Percentiles rank a stretch among this genome's conserved stretches.
Conservation (phyloP, 2,113 vertebrate genomes). For the Pelmatolapia mariae region DNA sequence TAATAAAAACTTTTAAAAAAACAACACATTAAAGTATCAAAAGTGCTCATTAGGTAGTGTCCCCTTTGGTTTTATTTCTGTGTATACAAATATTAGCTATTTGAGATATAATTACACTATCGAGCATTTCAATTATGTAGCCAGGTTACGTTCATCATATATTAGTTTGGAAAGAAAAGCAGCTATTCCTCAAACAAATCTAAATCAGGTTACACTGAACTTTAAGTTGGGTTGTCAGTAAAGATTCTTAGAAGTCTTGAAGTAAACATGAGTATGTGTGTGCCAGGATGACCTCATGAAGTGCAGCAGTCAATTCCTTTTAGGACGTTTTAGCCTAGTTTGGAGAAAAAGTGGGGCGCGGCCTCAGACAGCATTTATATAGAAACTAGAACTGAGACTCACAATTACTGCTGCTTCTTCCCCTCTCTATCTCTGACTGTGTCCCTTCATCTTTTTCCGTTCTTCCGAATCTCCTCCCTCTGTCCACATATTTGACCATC, state of each 20-base stretch:
- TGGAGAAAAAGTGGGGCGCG: slow-evolving; percentile 33
- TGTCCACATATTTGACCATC: neutral
- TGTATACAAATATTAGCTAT: neutral
- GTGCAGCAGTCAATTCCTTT: slow-evolving; percentile 1
- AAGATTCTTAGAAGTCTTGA: neutral
- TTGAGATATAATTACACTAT: neutral
- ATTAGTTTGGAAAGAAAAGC: neutral
- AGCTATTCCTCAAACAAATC: neutral
- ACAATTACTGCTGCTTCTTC: neutral
- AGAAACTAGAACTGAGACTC: slow-evolving; percentile 46
- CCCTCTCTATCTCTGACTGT: neutral
- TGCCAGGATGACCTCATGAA: neutral
- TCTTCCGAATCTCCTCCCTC: neutral
- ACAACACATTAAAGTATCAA: neutral
- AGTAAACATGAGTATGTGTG: neutral
- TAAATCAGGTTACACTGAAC: neutral
- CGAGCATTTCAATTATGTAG: neutral
- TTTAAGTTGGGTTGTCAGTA: neutral
- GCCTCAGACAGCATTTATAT: slow-evolving; percentile 34
- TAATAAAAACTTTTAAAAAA: neutral
- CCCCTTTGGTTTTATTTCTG: neutral
- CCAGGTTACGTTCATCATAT: neutral
- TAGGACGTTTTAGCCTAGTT: slow-evolving; percentile 40
- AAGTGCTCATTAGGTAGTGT: neutral
- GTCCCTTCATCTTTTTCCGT: neutral